phyloP scores from a whole-genome alignment of 2,888 invertebrate genomes.

The Eristalis intricaria region DNA sequence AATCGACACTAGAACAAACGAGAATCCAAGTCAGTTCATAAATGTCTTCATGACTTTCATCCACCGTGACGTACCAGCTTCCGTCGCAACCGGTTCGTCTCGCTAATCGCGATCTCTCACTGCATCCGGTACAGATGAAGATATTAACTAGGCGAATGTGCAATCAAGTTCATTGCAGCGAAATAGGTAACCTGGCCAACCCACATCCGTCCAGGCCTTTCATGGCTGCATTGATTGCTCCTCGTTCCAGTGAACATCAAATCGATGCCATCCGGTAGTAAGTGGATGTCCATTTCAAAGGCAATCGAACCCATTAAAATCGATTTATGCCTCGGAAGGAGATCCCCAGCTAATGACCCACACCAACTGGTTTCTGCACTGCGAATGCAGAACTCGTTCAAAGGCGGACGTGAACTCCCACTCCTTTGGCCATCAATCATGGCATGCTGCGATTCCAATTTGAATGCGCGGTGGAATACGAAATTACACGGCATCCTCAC shows the following conservation, averaged over 20 bases:
- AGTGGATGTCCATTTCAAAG: not conserved
- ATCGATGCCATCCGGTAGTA: not conserved
- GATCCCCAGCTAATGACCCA: conserved; percentile 23
- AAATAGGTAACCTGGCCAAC: not conserved
- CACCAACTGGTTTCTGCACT: conserved; percentile 23
- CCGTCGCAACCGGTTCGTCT: not conserved
- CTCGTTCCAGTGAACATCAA: not conserved
- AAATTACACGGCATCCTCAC: not conserved
- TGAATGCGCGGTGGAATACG: not conserved
- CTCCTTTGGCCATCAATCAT: conserved; percentile 1
- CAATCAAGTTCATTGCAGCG: not conserved
- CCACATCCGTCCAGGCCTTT: not conserved
- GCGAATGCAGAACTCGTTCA: conserved; percentile 41
- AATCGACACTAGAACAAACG: not conserved
- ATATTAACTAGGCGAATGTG: not conserved
- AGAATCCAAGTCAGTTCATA: not conserved
- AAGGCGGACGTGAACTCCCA: conserved; percentile 4
- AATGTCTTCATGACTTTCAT: not conserved
- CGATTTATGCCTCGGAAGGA: not conserved
- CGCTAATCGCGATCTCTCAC: not conserved
- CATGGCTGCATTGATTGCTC: not conserved
- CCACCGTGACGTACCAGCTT: not conserved
- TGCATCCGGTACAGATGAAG: not conserved
- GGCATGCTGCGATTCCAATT: not conserved
- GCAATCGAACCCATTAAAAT: conserved; percentile 27